phyloP scores from a whole-genome alignment of 2,797 vertebrate genomes.

The Enteromius viviparus region DNA sequence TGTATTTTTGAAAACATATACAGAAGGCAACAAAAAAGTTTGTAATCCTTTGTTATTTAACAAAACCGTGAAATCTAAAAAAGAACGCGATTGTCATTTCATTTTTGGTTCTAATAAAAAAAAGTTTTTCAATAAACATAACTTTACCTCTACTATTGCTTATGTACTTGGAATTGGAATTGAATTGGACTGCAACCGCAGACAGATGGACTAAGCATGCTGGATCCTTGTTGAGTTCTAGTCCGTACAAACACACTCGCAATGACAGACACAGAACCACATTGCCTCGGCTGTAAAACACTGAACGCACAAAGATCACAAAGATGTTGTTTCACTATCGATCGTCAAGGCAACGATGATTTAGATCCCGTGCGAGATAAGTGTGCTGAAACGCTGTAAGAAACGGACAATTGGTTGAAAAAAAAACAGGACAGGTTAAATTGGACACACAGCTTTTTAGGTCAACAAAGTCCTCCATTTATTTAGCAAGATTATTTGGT shows the following conservation, averaged over 20 bases:
- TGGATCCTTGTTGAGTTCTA: slow-evolving; percentile 73
- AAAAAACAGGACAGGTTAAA: not conserved
- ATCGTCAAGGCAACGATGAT: slow-evolving; percentile 33
- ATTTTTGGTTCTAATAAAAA: not conserved
- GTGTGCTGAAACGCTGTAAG: not conserved
- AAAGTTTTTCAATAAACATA: not conserved
- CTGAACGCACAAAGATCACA: slow-evolving; percentile 33
- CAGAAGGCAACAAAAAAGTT: not conserved
- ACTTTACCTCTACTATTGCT: not conserved
- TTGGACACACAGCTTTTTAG: not conserved
- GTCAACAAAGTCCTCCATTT: not conserved
- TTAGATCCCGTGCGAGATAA: slow-evolving; percentile 26
- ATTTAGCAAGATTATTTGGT: not conserved
- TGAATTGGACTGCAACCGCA: slow-evolving; percentile 45
- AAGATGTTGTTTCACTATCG: slow-evolving; percentile 32
- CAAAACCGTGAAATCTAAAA: not conserved
- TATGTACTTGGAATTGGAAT: slow-evolving; percentile 15
- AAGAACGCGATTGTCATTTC: not conserved
- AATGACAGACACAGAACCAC: slow-evolving; percentile 39
- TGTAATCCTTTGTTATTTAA: not conserved
- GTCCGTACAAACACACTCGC: slow-evolving; percentile 54
- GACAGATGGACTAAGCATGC: slow-evolving; percentile 79
- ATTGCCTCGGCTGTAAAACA: slow-evolving; percentile 45
- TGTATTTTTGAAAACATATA: not conserved
- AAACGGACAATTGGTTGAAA: slow-evolving; percentile 17